Evolutionary conservation across 1,140 invertebrate species (phyloP).

Genomic region (Macrobrachium nipponense): DNA sequence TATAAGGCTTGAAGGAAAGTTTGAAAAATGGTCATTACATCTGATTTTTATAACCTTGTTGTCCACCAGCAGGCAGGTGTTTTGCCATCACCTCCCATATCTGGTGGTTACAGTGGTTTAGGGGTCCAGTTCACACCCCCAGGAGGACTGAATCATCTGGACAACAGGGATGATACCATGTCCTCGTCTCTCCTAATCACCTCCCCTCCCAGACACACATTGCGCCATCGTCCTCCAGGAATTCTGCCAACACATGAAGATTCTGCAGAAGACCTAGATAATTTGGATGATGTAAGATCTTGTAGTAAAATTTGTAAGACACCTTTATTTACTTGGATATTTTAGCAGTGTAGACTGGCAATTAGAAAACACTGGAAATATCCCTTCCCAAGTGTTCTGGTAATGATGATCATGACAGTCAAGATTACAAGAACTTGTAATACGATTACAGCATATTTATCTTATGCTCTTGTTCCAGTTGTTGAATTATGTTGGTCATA

Average conservation of each 20-base stretch:
- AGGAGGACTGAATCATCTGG: conserved; percentile 65
- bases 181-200: conserved; percentile 64
- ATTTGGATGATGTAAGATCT: conserved; percentile 86
- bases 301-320: neutral
- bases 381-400: no score
- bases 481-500: conserved; percentile 89
- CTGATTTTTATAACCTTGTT: neutral
- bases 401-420: no score
- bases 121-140: conserved; percentile 25
- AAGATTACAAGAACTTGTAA: no score
- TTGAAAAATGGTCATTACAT: neutral
- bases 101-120: conserved; percentile 15
- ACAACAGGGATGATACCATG: conserved; percentile 61
- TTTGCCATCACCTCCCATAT: conserved; percentile 12
- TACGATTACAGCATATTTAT: neutral
- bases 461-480: conserved; percentile 73
- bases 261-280: conserved; percentile 89
- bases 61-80: neutral
- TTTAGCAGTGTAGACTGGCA: no score
- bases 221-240: conserved; percentile 79
- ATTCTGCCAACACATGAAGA: conserved; percentile 85
- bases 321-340: neutral
- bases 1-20: no score
- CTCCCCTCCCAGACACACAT: conserved; percentile 62
- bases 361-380: no score